A percentile compares a stretch with the other conserved stretches of the same genome.
phyloP scores from a whole-genome alignment of 53 echinoderm and acorn worm genomes.

The Arbacia lixula region DNA sequence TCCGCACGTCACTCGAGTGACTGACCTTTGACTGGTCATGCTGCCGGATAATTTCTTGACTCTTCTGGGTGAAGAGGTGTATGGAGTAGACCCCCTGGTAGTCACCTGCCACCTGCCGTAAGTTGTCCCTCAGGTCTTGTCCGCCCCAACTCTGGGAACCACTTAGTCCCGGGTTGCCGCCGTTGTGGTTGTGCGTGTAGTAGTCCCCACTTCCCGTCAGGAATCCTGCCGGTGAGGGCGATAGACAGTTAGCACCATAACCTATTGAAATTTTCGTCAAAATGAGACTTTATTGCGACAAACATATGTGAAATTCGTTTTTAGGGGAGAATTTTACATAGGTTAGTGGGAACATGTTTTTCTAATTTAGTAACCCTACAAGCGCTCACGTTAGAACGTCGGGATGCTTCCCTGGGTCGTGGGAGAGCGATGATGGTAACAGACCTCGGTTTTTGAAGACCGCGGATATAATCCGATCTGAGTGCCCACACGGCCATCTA shows the following conservation, averaged over 20 bases:
- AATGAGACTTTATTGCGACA: too few relatives aligned
- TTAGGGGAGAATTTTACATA: too few relatives aligned
- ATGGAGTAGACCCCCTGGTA: conserved; percentile 74
- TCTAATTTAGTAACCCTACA: background rate
- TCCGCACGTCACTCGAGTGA: background rate
- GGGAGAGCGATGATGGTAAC: too few relatives aligned
- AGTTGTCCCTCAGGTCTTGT: conserved; percentile 61
- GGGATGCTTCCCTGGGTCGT: too few relatives aligned
- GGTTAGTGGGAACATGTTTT: background rate
- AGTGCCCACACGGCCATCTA: too few relatives aligned
- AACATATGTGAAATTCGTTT: too few relatives aligned
- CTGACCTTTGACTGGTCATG: conserved; percentile 67
- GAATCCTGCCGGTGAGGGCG: too few relatives aligned
- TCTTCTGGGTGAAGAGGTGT: conserved; percentile 66
- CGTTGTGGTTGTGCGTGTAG: conserved; percentile 60
- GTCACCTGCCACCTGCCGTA: conserved; percentile 53
- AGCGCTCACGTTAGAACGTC: too few relatives aligned
- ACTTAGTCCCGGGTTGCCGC: conserved; percentile 5
- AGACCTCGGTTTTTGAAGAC: too few relatives aligned
- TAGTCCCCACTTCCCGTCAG: conserved; percentile 63
- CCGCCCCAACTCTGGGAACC: conserved; percentile 16
- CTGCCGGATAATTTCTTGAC: conserved; percentile 61
- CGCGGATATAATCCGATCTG: too few relatives aligned
- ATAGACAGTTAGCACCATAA: too few relatives aligned
- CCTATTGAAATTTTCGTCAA: too few relatives aligned